Base-by-base conservation (phyloP, 1,140 invertebrate genomes). In the Drepana arcuata region DNA sequence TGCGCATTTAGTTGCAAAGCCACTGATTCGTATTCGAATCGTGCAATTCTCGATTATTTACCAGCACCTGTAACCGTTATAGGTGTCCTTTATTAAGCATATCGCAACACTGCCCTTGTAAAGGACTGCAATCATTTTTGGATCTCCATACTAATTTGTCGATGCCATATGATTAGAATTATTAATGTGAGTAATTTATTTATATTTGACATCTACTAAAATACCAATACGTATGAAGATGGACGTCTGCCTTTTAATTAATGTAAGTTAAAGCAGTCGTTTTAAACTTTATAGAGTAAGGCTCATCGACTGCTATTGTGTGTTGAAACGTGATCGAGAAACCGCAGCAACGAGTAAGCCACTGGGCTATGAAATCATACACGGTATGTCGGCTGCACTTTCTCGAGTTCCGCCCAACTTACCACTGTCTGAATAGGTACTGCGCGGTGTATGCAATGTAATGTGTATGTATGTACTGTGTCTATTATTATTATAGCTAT, bases 301-400 rank as follows among this genome's bases (percentile, higher is more conserved):
- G n/a, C n/a, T n/a, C n/a, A n/a, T n/a, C n/a, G n/a, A n/a, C n/a
- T n/a, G n/a, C n/a, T n/a, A n/a, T n/a, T 21, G 15, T 41, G 16
- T 52, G 37, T 48, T 49, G 50, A 39, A 57, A 59, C 37, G 57
- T 46, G 43, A 42, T 51, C 50, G 60, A 64, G 61, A 73, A 74
- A 73, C 62, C 49, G 36, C 51, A 51, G 48, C 52, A 62, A 52
- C 46, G 48, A 54, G 56, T 71, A 61, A 48, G 54, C 57, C 60
- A 73, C 46, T 73, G 67, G 71, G 67, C 58, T 75, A 75, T 73
- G 63, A 73, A 75, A 63, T 72, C 66, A 67, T 64, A 71, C 67
- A 49, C 57, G 59, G 57, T 58, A 68, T 71, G 64, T 50, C 53
- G 57, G 29, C 36, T 60, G 52, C 58, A 73, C 74, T 79, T 79